Evolutionary conservation across 1,140 invertebrate species (phyloP).

Genomic region (Orussus abietinus): DNA sequence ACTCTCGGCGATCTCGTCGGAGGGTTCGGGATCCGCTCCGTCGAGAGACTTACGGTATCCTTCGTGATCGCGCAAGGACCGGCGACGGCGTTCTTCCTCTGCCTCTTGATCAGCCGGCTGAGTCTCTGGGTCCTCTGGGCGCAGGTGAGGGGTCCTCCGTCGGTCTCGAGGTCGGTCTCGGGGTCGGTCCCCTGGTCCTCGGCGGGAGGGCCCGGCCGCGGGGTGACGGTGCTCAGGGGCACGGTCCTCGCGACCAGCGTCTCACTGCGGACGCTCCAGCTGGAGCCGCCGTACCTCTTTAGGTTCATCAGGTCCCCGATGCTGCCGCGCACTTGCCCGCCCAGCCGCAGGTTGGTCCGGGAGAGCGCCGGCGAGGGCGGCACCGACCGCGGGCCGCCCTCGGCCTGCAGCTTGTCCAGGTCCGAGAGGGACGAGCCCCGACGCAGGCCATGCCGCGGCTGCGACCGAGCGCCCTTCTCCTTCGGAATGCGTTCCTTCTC

Average conservation of each 20-base stretch:
- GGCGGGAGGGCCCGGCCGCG: slow-evolving; percentile 45
- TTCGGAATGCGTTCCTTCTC: slow-evolving; percentile 29
- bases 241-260: slow-evolving; percentile 66
- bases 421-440: slow-evolving; percentile 70
- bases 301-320: slow-evolving; percentile 76
- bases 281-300: slow-evolving; percentile 66
- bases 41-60: slow-evolving; percentile 27
- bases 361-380: slow-evolving; percentile 56
- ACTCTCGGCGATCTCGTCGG: too few species aligned
- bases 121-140: slow-evolving; percentile 65
- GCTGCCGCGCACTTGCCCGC: slow-evolving; percentile 60
- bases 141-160: slow-evolving; percentile 54
- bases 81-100: slow-evolving; percentile 28
- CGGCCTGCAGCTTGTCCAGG: slow-evolving; percentile 60
- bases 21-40: too few species aligned
- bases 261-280: slow-evolving; percentile 63
- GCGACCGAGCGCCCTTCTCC: slow-evolving; percentile 28
- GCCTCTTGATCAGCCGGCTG: slow-evolving; percentile 60
- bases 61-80: slow-evolving; percentile 20
- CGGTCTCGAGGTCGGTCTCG: slow-evolving; percentile 42
- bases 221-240: slow-evolving; percentile 67
- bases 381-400: slow-evolving; percentile 52
- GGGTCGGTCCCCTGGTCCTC: slow-evolving; percentile 40
- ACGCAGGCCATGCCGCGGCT: slow-evolving; percentile 54
- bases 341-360: slow-evolving; percentile 47